Conservation (phyloP, 2,888 invertebrate genomes). For the Zygothrica quintamaculata region DNA sequence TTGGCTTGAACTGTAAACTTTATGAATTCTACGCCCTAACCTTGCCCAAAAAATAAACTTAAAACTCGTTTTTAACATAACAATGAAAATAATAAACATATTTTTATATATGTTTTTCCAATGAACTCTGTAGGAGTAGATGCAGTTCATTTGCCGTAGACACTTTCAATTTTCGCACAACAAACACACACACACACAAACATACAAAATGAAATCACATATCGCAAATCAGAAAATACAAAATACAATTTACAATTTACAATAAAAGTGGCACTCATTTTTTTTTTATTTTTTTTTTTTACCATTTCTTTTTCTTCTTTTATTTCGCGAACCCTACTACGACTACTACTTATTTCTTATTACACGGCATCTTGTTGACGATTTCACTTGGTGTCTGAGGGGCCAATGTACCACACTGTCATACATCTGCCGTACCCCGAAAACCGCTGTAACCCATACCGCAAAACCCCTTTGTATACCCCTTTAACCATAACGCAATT, state of each 20-base stretch:
- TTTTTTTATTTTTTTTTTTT: background rate
- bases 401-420: constrained; percentile 69
- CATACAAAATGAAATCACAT: constrained; percentile 59
- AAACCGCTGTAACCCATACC: background rate
- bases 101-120: constrained; percentile 4
- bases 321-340: constrained; percentile 48
- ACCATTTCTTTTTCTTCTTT: constrained; percentile 9
- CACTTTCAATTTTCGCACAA: constrained; percentile 78
- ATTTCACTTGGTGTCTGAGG: constrained; percentile 60
- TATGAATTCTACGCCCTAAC: constrained; percentile 29
- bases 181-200: too few species aligned
- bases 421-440: background rate
- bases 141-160: constrained; percentile 14
- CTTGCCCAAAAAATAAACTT: constrained; percentile 31
- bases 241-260: constrained; percentile 13
- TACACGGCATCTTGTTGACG: constrained; percentile 60
- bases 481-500: constrained; percentile 13
- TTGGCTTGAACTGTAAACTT: constrained; percentile 2
- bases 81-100: too few species aligned
- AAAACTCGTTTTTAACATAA: constrained; percentile 50
- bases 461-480: background rate
- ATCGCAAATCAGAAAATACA: constrained; percentile 35
- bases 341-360: constrained; percentile 62
- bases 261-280: constrained; percentile 16
- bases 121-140: constrained; percentile 38